phyloP scores from a whole-genome alignment of 2,797 vertebrate genomes.

The Buphagus erythrorhynchus region DNA sequence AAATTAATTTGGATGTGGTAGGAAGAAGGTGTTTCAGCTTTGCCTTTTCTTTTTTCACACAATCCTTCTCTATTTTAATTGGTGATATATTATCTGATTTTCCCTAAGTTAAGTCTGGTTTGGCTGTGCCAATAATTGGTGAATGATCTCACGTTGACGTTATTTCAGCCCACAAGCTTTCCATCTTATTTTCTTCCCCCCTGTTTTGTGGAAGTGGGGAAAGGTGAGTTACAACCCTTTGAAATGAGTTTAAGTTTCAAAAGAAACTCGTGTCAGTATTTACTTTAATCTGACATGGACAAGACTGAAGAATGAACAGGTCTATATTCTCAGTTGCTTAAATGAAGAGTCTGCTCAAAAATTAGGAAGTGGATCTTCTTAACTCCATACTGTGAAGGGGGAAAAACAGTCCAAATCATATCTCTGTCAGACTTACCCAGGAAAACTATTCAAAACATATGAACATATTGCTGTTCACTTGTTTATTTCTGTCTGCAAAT shows the following conservation, averaged over 20 bases:
- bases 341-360: background rate
- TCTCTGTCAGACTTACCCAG: background rate
- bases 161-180: background rate
- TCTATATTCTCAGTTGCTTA: background rate
- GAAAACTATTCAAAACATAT: background rate
- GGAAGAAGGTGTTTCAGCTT: background rate
- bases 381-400: rapidly evolving
- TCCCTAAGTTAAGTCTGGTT: background rate
- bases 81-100: background rate
- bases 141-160: background rate
- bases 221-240: background rate
- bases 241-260: background rate
- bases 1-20: rapidly evolving
- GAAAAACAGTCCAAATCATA: background rate
- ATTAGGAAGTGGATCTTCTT: background rate
- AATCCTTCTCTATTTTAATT: background rate
- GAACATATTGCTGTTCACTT: background rate
- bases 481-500: background rate
- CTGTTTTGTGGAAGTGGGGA: rapidly evolving
- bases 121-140: rapidly evolving
- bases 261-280: background rate
- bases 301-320: background rate
- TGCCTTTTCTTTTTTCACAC: background rate
- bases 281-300: background rate
- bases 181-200: background rate